Evolutionary conservation across 2,888 invertebrate species (phyloP).

Genomic region (Steromphala cineraria): DNA sequence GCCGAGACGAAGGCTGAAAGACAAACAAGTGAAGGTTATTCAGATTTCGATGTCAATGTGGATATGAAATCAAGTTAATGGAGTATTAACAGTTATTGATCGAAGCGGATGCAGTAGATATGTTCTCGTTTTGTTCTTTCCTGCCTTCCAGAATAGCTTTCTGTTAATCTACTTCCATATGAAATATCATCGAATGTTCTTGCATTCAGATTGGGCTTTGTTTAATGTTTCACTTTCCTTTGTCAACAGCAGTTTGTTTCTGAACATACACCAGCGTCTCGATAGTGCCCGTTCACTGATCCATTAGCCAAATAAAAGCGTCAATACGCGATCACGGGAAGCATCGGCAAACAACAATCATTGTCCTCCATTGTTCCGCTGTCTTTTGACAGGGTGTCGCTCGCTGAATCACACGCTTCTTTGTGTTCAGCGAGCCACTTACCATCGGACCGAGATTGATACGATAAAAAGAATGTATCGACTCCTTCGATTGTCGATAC

Average conservation of each 20-base stretch:
- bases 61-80: not conserved
- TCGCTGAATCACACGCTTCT: not conserved
- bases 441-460: not conserved
- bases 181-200: conserved; percentile 6
- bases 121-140: not conserved
- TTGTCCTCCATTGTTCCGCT: not conserved
- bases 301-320: conserved; percentile 19
- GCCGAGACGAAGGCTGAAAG: not conserved
- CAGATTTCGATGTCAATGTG: not conserved
- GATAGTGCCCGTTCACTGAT: conserved; percentile 13
- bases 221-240: conserved; percentile 17
- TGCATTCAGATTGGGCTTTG: not conserved
- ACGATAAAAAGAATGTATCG: not conserved
- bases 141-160: not conserved
- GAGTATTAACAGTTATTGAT: not conserved
- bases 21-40: not conserved
- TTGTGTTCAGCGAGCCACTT: not conserved
- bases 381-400: conserved; percentile 14
- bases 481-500: not conserved
- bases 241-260: conserved; percentile 7
- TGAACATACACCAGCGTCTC: conserved; percentile 7
- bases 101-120: not conserved
- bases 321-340: conserved; percentile 16
- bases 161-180: not conserved
- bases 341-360: conserved; percentile 9